These are phyloP conservation scores for Spilosoma lubricipeda DNA, from an alignment of 2,888 invertebrate genomes.

Conservation along the genomic window DNA sequence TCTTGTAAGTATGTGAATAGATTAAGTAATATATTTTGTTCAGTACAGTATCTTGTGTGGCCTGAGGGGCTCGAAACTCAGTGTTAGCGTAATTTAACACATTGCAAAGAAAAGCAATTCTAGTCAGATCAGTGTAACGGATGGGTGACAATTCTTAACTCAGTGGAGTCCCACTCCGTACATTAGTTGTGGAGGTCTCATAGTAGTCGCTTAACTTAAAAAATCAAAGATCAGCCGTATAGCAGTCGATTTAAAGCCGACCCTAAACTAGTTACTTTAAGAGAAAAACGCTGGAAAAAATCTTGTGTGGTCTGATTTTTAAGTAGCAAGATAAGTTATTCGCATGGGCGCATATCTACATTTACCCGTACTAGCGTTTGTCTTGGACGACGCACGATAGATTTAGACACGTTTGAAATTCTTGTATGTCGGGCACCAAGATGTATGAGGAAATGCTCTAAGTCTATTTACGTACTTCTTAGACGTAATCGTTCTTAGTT, in stretches of 20 bases:
- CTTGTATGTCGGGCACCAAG: background rate
- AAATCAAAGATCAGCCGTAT: too few species aligned
- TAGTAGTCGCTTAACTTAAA: too few species aligned
- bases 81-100: too few species aligned
- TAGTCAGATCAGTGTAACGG: too few species aligned
- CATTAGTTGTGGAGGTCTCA: too few species aligned
- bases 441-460: background rate
- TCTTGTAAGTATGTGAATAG: constrained; percentile 47
- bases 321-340: background rate
- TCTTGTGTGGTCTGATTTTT: background rate
- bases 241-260: too few species aligned
- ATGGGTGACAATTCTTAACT: too few species aligned
- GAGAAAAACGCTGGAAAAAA: too few species aligned
- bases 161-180: too few species aligned
- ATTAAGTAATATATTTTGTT: constrained; percentile 23
- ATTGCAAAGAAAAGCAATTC: too few species aligned
- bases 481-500: background rate
- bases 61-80: background rate
- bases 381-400: background rate
- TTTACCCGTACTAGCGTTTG: background rate
- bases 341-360: background rate
- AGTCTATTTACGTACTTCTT: background rate
- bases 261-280: too few species aligned
- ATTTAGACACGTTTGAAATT: background rate
- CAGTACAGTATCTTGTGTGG: constrained; percentile 1